Evolutionary conservation across 2,113 vertebrate species (phyloP), one percentile per base, ranked within the genome.

Genomic region (Colinus virginianus): DNA sequence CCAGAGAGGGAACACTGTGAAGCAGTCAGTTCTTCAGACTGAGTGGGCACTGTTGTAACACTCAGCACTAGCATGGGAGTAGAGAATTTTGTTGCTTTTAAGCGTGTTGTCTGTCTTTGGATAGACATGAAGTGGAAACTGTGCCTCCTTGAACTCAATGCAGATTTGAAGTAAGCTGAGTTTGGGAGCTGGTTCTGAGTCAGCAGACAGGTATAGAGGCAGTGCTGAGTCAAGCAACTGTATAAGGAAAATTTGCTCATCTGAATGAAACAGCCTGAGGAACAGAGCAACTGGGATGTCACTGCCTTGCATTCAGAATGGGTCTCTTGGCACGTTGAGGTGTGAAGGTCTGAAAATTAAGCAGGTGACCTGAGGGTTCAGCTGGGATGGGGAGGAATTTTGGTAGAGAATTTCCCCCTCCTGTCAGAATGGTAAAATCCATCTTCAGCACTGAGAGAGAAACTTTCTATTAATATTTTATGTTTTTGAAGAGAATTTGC

Each of bases 401-500:
- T 81, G 74, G 62, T 66, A 51, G 77, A 78, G 38, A 85, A 72
- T 70, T 55, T 92, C 28, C 53, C 10, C 58, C 93, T 94, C 70
- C 48, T 69, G 49, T 62, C 86, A 78, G 45, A 87, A 63, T 26
- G 40, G 78, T 49, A 62, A 53, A 80, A 82, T 42, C 6, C 28
- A 59, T 71, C 79, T 83, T 82, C 81, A 78, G 78, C 70, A 23
- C 53, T 72, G 45, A 78, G 67, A 45, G 45, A 78, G 67, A 45
- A 77, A 55, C 88, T 89, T 78, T 84, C 75, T 68, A 66, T 74
- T 87, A 84, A 70, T 55, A 59, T 66, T 84, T 76, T 79, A 67
- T 55, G 63, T 69, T 84, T 76, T 79, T 55, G 81, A 84, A 90
- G 88, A 75, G 79, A 85, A 77, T 90, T 93, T 95, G 84, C 67